phyloP scores from a whole-genome alignment of 2,113 vertebrate species.

The Xiphophorus couchianus region DNA sequence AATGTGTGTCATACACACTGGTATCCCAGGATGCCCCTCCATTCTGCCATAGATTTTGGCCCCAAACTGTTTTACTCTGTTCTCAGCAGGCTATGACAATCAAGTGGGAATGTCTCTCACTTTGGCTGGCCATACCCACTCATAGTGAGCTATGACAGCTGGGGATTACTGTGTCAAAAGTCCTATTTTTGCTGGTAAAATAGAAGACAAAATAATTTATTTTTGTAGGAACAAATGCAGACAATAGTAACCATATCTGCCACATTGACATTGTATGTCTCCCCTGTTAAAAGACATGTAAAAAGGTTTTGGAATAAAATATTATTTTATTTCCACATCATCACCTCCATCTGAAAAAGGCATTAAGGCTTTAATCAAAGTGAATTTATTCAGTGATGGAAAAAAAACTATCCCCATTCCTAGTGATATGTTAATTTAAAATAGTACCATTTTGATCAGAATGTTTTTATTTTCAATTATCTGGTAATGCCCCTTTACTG shows the following conservation, averaged over 20 bases:
- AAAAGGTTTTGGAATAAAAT: background rate
- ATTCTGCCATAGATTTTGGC: conserved; percentile 18
- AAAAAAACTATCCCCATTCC: background rate
- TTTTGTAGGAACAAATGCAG: background rate
- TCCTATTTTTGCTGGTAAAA: conserved; percentile 20
- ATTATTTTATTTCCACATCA: background rate
- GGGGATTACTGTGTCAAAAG: conserved; percentile 37
- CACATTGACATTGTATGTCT: too few relatives aligned
- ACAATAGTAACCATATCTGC: background rate
- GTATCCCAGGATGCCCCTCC: background rate
- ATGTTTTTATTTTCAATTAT: too few relatives aligned
- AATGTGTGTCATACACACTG: background rate
- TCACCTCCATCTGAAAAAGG: background rate
- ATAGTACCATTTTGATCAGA: too few relatives aligned
- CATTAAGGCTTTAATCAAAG: too few relatives aligned
- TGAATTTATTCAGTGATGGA: background rate
- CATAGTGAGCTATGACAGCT: conserved; percentile 31
- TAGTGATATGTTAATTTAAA: too few relatives aligned
- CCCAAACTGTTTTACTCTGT: conserved; percentile 18
- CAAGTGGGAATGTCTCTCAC: conserved; percentile 70
- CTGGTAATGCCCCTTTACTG: too few relatives aligned
- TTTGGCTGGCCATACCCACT: conserved; percentile 48
- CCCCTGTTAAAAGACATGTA: too few relatives aligned
- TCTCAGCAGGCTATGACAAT: conserved; percentile 47
- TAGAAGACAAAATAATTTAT: conserved; percentile 9